phyloP scores from a whole-genome alignment of 2,888 invertebrate species.

The Adelphocoris suturalis region DNA sequence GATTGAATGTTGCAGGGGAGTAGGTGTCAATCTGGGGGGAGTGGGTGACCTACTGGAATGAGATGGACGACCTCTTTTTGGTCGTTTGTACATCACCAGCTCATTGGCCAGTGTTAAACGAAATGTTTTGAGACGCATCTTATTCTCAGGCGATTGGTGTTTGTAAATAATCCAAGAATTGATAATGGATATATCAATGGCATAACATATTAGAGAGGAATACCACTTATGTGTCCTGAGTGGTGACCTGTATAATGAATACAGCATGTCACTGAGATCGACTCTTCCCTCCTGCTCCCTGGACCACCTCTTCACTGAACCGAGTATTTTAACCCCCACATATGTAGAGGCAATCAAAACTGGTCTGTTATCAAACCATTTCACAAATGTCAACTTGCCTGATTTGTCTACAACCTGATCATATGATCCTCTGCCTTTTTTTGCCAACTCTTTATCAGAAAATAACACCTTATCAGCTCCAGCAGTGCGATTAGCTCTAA shows the following conservation, averaged over 20 bases:
- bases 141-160: not conserved
- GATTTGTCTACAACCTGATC: not conserved
- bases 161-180: slow-evolving; percentile 32
- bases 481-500: not conserved
- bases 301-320: slow-evolving; percentile 4
- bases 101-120: not conserved
- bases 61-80: not conserved
- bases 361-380: not conserved
- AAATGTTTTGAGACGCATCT: not conserved
- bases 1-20: not conserved
- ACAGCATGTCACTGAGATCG: slow-evolving; percentile 35
- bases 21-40: not conserved
- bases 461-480: not conserved
- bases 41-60: slow-evolving; percentile 15
- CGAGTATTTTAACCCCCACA: not conserved
- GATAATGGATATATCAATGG: not conserved
- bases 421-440: not conserved
- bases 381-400: not conserved
- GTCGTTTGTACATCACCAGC: not conserved
- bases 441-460: not conserved
- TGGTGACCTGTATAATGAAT: slow-evolving; percentile 2
- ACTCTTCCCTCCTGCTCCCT: not conserved
- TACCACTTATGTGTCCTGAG: not conserved
- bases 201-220: not conserved
- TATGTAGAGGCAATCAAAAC: slow-evolving; percentile 62